Evolutionary conservation across 30 jellyfish, hydroid and myxozoan genomes (phyloP).

Genomic region (Pseudorhiza aurosa): DNA sequence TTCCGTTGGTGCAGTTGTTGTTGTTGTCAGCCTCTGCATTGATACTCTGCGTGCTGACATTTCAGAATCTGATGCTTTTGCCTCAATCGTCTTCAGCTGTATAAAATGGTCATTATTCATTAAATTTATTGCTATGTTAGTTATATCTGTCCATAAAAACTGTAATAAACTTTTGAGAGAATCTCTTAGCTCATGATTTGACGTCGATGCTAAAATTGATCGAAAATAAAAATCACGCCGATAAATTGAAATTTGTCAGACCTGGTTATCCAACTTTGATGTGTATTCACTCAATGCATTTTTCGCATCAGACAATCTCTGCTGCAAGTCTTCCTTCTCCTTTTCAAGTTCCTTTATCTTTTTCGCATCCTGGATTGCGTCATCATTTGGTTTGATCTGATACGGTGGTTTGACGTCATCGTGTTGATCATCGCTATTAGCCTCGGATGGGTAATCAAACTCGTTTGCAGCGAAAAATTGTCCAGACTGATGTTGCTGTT

Average conservation of each 20-base stretch:
- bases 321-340: constrained; percentile 80
- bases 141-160: too few species aligned
- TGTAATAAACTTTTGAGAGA: too few species aligned
- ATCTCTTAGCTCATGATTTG: too few species aligned
- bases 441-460: constrained; percentile 8
- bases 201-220: too few species aligned
- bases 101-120: too few species aligned
- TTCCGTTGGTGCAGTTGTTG: constrained; percentile 21
- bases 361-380: neutral
- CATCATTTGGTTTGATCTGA: neutral
- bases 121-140: too few species aligned
- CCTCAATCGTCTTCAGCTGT: constrained; percentile 71
- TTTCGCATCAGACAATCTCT: constrained; percentile 74
- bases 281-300: constrained; percentile 82
- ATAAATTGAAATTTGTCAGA: too few species aligned
- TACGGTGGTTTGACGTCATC: neutral
- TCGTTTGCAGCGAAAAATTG: constrained; percentile 17
- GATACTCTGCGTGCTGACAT: constrained; percentile 49
- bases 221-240: too few species aligned
- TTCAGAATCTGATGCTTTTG: constrained; percentile 73
- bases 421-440: neutral
- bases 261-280: constrained; percentile 83
- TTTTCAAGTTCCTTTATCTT: constrained; percentile 70
- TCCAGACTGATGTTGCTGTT: neutral
- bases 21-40: constrained; percentile 23